Base-by-base conservation (phyloP, 2,888 invertebrate species). In the Mimas tiliae region DNA sequence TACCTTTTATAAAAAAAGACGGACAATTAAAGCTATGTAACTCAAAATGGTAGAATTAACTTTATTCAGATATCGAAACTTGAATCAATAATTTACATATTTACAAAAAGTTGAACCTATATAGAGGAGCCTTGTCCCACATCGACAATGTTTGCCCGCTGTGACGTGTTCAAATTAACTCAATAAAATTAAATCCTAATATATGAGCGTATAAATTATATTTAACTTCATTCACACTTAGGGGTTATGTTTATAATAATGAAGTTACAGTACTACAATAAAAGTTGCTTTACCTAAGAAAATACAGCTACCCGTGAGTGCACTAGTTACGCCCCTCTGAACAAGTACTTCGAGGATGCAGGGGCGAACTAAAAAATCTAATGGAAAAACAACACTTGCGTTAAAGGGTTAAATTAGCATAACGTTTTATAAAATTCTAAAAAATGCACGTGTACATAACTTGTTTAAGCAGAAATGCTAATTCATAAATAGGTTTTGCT, bases 131-230 rank as follows among this genome's bases (percentile, higher is more conserved):
- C 74, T 34, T 48, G 11, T 16, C 69, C 70, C 77, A 72, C 74
- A 73, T 77, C 67, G 69, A 77, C 79, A 80, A 75, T 77, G 77
- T 80, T 73, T 71, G 74, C 74, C 63, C 70, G 70, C 74, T 72
- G 67, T 74, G 74, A 71, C 75, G 47, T 68, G 77, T 74, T 80
- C 80, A 80, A 84, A 87, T 87, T 85, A 86, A 78, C 74, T 67
- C 76, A 72, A 82, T 86, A 83, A 88, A 85, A 84, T 83, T 82
- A 80, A 84, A 80, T 74, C 78, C 76, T 79, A 76, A 82, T 75
- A 74, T 83, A 85, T 70, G 80, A 75, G 74, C 74, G 66, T 73
- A 81, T 85, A 88, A 85, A 85, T 85, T 78, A 76, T 69, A 73
- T 67, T 42, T 68, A 72, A 74, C 68, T 72, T 72, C 68, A 78